These are phyloP conservation scores for Drosophila baimaii DNA, from an alignment of 1,140 invertebrate genomes.

Conservation along the genomic window DNA sequence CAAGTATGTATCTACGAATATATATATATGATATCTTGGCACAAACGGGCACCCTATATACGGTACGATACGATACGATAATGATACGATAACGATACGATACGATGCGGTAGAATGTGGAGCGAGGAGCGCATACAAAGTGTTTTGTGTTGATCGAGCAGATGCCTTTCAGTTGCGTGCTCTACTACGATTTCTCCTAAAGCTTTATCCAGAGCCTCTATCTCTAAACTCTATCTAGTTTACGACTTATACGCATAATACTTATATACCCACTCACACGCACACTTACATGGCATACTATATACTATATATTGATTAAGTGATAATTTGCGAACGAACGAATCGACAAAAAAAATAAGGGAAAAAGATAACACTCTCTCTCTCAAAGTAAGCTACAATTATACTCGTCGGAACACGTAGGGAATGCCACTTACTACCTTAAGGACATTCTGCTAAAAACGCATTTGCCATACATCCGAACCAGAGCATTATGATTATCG, in stretches of 20 bases:
- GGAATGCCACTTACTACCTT: constrained; percentile 37
- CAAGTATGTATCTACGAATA: constrained; percentile 46
- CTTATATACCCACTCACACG: constrained; percentile 68
- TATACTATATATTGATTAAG: constrained; percentile 75
- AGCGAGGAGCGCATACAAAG: constrained; percentile 8
- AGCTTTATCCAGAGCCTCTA: constrained; percentile 62
- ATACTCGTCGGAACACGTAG: constrained; percentile 64
- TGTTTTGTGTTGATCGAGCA: constrained; percentile 43
- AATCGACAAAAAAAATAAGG: constrained; percentile 4
- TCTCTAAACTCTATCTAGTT: constrained; percentile 67
- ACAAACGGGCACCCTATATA: constrained; percentile 57
- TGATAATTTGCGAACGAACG: constrained; percentile 73
- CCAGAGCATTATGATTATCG: constrained; percentile 56
- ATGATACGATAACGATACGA: constrained; percentile 29
- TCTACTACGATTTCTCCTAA: constrained; percentile 58
- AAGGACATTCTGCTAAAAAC: constrained; percentile 60
- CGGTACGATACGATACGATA: constrained; percentile 32
- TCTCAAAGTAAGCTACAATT: constrained; percentile 71
- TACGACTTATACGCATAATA: constrained; percentile 58
- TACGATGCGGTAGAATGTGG: constrained; percentile 20
- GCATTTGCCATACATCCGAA: constrained; percentile 67
- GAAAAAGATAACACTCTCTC: constrained; percentile 32
- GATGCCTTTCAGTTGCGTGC: constrained; percentile 56
- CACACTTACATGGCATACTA: constrained; percentile 75
- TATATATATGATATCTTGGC: constrained; percentile 53